These are phyloP conservation scores for Microcebus lehilahytsara DNA, from an alignment of 2,113 vertebrate species.

Conservation along the genomic window DNA sequence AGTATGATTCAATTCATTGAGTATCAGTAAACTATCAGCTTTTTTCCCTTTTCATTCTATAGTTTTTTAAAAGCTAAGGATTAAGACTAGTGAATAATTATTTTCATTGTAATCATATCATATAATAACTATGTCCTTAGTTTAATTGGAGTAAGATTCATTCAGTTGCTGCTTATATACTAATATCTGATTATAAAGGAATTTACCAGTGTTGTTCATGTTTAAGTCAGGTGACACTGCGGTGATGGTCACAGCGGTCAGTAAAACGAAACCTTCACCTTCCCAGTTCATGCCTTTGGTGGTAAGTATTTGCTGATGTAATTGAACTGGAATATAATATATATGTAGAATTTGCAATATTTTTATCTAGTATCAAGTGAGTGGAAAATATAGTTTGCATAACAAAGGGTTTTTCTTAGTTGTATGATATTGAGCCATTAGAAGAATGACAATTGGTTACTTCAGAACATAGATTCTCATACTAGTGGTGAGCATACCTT, in stretches of 20 bases:
- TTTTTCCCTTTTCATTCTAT: slow-evolving; percentile 16
- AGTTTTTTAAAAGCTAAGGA: slow-evolving; percentile 44
- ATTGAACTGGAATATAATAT: not conserved
- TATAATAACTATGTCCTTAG: slow-evolving; percentile 20
- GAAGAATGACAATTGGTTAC: not conserved
- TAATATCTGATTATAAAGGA: slow-evolving; percentile 47
- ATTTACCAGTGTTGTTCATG: not conserved
- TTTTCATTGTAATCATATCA: slow-evolving; percentile 18
- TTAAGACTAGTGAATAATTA: slow-evolving; percentile 4
- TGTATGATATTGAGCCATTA: slow-evolving; percentile 14
- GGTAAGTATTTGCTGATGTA: slow-evolving; percentile 85
- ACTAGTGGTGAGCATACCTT: not conserved
- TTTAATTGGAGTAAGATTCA: slow-evolving; percentile 42
- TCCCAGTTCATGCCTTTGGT: slow-evolving; percentile 97
- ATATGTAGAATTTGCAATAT: slow-evolving; percentile 28
- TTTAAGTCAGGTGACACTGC: slow-evolving; percentile 93
- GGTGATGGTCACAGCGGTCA: slow-evolving; percentile 98
- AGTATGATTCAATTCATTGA: not conserved
- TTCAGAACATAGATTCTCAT: not conserved
- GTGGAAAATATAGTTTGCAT: not conserved
- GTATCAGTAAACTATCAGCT: not conserved
- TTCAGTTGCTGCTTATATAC: slow-evolving; percentile 10
- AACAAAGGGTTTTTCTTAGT: not conserved
- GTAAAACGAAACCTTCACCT: slow-evolving; percentile 93
- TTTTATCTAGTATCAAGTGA: not conserved